These are phyloP conservation scores for Distichodus sexfasciatus DNA, from an alignment of 2,797 vertebrate genomes.

Conservation along the genomic window DNA sequence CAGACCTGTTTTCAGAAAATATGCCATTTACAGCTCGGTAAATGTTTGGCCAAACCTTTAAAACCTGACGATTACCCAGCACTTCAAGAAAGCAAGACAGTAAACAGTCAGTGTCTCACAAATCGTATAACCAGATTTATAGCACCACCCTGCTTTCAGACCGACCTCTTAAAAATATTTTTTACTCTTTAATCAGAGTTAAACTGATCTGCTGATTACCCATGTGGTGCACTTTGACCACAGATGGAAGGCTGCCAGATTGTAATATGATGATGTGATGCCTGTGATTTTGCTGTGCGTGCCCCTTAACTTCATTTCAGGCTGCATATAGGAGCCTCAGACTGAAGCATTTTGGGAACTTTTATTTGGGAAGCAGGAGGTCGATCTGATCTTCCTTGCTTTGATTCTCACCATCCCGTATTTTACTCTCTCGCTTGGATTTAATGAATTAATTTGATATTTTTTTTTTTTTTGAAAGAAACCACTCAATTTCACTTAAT, in stretches of 20 bases:
- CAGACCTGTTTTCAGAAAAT: neutral
- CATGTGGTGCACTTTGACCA: neutral
- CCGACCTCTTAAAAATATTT: too few species aligned
- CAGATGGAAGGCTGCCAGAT: slow-evolving; percentile 1
- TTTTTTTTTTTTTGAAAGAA: neutral
- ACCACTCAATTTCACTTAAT: slow-evolving; percentile 9
- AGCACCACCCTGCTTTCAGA: too few species aligned
- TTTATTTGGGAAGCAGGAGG: neutral
- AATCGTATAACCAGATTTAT: neutral
- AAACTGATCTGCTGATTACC: too few species aligned
- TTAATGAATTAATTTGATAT: neutral
- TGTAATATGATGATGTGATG: slow-evolving; percentile 16
- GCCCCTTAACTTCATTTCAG: neutral
- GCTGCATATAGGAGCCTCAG: slow-evolving; percentile 3
- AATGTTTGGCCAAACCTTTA: neutral
- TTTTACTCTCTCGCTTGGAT: neutral
- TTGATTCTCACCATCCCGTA: neutral
- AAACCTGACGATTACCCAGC: too few species aligned
- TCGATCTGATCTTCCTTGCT: slow-evolving; percentile 16
- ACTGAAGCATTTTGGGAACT: neutral
- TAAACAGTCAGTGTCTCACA: too few species aligned
- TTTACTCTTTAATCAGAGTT: neutral
- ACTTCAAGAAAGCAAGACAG: too few species aligned
- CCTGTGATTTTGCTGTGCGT: neutral
- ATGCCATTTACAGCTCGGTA: neutral